Evolutionary conservation across 2,113 vertebrate species (phyloP).

Genomic region (Corythaixoides concolor): DNA sequence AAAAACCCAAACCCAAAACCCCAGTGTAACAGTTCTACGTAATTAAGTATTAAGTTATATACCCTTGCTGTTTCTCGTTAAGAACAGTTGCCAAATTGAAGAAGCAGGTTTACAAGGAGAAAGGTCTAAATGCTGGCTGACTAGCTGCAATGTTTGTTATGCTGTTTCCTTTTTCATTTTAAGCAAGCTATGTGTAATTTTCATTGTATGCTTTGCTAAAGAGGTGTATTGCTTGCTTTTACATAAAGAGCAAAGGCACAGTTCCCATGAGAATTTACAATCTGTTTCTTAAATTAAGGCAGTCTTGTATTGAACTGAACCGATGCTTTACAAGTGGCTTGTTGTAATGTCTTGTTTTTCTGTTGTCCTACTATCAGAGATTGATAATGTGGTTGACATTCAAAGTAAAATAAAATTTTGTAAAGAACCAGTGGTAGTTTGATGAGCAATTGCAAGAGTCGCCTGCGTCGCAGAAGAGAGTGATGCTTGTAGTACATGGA

Average conservation of each 20-base stretch:
- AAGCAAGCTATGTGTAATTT: conserved; percentile 53
- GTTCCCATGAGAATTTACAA: conserved; percentile 29
- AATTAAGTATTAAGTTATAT: not conserved
- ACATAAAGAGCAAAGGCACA: conserved; percentile 4
- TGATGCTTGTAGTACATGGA: not conserved
- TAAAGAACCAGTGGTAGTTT: conserved; percentile 13
- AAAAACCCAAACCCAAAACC: not conserved
- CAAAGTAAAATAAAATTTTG: conserved; percentile 74
- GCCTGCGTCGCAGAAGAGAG: not conserved
- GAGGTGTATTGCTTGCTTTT: conserved; percentile 40
- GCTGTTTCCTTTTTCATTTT: conserved; percentile 54
- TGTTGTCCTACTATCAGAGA: conserved; percentile 43
- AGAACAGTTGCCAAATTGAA: not conserved
- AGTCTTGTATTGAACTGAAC: conserved; percentile 51
- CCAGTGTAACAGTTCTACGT: not conserved
- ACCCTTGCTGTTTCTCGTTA: conserved; percentile 16
- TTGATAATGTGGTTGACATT: conserved; percentile 67
- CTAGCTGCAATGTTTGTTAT: conserved; percentile 40
- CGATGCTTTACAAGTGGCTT: conserved; percentile 8
- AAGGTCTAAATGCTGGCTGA: conserved; percentile 37
- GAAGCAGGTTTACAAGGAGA: conserved; percentile 26
- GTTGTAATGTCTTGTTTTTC: conserved; percentile 39
- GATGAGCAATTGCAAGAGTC: not conserved
- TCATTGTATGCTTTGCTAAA: conserved; percentile 56
- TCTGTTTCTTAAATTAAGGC: conserved; percentile 61